Base-by-base conservation (phyloP, 2,113 vertebrate species). In the Microtus montanus region DNA sequence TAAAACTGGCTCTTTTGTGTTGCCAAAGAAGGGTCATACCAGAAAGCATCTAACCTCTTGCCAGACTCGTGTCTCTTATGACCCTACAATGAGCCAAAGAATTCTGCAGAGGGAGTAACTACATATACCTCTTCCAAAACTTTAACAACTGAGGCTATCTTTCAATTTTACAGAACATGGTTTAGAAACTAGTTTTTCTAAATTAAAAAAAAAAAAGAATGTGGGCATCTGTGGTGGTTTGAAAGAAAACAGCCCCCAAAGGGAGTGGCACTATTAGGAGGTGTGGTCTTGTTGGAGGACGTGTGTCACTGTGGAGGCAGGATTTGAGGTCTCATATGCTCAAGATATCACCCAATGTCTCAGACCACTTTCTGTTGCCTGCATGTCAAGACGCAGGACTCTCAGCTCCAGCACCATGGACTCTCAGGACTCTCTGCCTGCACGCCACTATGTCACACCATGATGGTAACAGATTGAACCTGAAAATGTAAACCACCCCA, bases 111-210 rank as follows among this genome's bases (percentile, higher is more conserved):
- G 13, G 20, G 52, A 87, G 28, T 92, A 0, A 70, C 1, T 61
- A 14, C 68, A 20, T 33, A 94, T 13, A 75, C 11, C 9, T 93
- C 68, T 88, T 92, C 47, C 47, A 73, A 95, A 41, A 41, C 68
- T 74, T 41, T 87, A 92, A 95, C 30, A 87, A 78, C 0, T n/a
- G 7, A 80, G 73, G 52, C 86, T 90, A 84, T 79, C 89, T 82
- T 80, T 91, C 58, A 58, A 78, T 92, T 52, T 33, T 71, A 1
- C 19, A 11, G 19, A 79, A 44, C 20, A 85, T 52, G 70, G 38
- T 63, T 82, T 93, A 73, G 75, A 26, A 92, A 89, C 20, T 74
- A 52, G 49, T 87, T 95, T 95, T 95, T 49, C 33, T 73, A 78
- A 95, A 49, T 61, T 1, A 44, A 93, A 52, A 52, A 52, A 52